Evolutionary conservation across 2,888 invertebrate genomes (phyloP), one percentile per base, ranked within the genome.

Genomic region (Zygogramma bicolorata): DNA sequence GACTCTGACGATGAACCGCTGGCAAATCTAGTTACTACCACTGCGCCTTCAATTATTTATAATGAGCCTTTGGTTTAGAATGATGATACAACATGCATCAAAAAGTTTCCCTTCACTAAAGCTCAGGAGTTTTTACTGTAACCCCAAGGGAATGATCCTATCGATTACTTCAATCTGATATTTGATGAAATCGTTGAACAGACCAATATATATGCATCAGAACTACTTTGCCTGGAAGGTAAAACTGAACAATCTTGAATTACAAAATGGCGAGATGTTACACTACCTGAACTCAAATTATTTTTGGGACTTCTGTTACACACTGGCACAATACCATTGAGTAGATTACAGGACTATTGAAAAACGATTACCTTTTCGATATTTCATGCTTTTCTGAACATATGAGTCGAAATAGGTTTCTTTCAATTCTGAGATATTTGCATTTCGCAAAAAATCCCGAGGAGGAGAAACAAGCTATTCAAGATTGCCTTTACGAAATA

Each of bases 401-500:
- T 31, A 53, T 65, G 53, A 65, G 65, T 25, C 18, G 34, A 29
- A 49, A 65, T 20, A 20, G 53, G 8, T 53, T 49, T 65, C 57
- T 70, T 22, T 38, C 65, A 25, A 70, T 70, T 49, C 5, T 70
- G 49, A 65, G 65, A 70, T 67, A 31, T 38, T 63, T 69, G 18
- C 59, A 65, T 29, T 70, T 65, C 65, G 27, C 46, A 38, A 20
- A 70, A 70, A 65, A 31, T 46, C 34, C 65, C 3, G 38, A 65
- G 34, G 31, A 49, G 20, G 22, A 53, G 29, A 31, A 65, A 27
- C 31, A 40, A 70, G 34, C 31, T 34, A 22, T 42, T 34, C 57
- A 49, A 29, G 49, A 63, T 63, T 49, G 31, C 25, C 20, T 63
- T 20, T 71, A 65, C 29, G 84, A 86, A 82, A 82, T 85, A 49